phyloP scores from a whole-genome alignment of 2,113 vertebrate genomes.

The Nematolebias whitei region DNA sequence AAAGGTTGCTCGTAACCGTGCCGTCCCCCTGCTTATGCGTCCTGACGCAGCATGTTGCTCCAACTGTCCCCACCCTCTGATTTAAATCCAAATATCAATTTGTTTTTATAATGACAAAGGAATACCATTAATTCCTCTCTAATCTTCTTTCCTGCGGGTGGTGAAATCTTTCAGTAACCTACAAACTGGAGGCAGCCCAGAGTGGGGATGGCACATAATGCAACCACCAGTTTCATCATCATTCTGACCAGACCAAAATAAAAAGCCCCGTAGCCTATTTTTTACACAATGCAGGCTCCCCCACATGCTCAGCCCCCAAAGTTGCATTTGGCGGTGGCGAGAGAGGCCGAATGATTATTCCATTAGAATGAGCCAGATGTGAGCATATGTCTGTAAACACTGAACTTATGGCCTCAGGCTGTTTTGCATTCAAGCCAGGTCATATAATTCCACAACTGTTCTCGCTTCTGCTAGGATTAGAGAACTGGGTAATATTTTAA shows the following conservation, averaged over 20 bases:
- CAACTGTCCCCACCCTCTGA: slow-evolving; percentile 64
- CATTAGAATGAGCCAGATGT: slow-evolving; percentile 34
- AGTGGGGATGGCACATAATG: slow-evolving; percentile 62
- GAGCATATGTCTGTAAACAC: slow-evolving; percentile 55
- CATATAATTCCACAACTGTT: slow-evolving; percentile 1
- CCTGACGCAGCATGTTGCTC: slow-evolving; percentile 61
- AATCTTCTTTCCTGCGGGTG: slow-evolving; percentile 83
- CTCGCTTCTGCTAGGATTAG: not conserved
- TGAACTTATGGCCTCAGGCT: slow-evolving; percentile 34
- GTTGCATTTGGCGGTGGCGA: slow-evolving; percentile 15
- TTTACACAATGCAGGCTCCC: slow-evolving; percentile 43
- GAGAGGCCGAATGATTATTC: slow-evolving; percentile 38
- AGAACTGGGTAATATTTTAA: slow-evolving; percentile 3
- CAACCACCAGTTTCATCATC: slow-evolving; percentile 70
- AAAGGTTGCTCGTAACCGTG: slow-evolving; percentile 50
- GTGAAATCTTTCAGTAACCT: slow-evolving; percentile 84
- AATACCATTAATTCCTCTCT: slow-evolving; percentile 84
- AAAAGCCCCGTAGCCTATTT: slow-evolving; percentile 67
- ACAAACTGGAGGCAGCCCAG: slow-evolving; percentile 73
- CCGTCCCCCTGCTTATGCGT: slow-evolving; percentile 58
- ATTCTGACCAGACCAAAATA: slow-evolving; percentile 60
- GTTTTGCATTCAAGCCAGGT: not conserved
- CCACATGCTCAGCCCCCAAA: slow-evolving; percentile 18
- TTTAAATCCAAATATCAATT: slow-evolving; percentile 83
- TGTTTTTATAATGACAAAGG: slow-evolving; percentile 84